phyloP scores from a whole-genome alignment of 2,888 invertebrate species.

The Latrodectus hesperus region DNA sequence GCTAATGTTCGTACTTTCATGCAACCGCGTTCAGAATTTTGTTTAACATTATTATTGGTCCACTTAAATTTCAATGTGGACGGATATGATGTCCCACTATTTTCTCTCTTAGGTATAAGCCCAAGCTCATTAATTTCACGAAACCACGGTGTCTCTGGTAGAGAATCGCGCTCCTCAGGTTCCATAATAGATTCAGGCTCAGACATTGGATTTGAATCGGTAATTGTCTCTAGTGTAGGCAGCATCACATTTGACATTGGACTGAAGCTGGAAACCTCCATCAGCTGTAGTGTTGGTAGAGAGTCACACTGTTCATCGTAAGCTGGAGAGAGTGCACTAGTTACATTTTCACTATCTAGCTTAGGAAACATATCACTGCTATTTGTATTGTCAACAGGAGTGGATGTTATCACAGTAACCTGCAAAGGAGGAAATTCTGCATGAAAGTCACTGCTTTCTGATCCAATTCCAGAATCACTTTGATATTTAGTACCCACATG shows the following conservation, averaged over 20 bases:
- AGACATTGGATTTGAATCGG: conserved; percentile 34
- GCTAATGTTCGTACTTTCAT: conserved; percentile 39
- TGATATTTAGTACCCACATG: conserved; percentile 40
- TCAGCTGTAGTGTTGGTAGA: conserved; percentile 20
- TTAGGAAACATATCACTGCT: conserved; percentile 18
- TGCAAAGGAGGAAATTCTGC: conserved; percentile 5
- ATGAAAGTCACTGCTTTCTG: conserved; percentile 55
- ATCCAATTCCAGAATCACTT: conserved; percentile 58
- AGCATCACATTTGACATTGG: background rate
- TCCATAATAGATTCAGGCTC: conserved; percentile 23
- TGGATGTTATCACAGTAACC: conserved; percentile 54
- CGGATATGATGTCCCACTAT: conserved; percentile 50
- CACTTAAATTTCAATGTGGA: conserved; percentile 59
- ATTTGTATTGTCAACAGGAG: conserved; percentile 18
- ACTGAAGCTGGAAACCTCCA: background rate
- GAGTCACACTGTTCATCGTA: conserved; percentile 18
- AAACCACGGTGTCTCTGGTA: background rate
- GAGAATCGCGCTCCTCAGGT: background rate
- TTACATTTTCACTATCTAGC: conserved; percentile 13
- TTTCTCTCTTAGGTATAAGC: conserved; percentile 3
- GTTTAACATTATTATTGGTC: conserved; percentile 20
- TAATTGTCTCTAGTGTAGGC: conserved; percentile 51
- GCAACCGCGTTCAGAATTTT: conserved; percentile 3
- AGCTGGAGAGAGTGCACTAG: background rate
- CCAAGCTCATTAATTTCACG: background rate